phyloP scores from a whole-genome alignment of 2,113 vertebrate species.

The Sminthopsis crassicaudata region DNA sequence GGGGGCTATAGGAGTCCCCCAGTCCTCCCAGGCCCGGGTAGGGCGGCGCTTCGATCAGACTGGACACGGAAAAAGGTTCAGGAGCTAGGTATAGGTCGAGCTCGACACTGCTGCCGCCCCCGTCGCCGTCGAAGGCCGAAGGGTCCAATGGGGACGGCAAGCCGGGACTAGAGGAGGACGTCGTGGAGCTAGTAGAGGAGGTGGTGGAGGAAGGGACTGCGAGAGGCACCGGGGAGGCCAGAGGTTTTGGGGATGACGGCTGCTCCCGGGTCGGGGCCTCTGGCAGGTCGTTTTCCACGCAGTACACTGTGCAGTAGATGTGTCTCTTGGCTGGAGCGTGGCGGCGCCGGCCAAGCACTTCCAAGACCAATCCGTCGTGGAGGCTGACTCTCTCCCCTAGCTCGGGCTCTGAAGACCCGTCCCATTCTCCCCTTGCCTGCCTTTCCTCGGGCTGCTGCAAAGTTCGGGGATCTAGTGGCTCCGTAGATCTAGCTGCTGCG shows the following conservation, averaged over 20 bases:
- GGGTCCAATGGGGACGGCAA: conserved; percentile 59
- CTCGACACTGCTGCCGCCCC: conserved; percentile 76
- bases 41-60: conserved; percentile 85
- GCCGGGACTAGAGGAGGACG: conserved; percentile 55
- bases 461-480: conserved; percentile 57
- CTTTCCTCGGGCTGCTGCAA: conserved; percentile 48
- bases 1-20: conserved; percentile 80
- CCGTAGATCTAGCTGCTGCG: conserved; percentile 28
- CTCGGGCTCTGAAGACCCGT: conserved; percentile 23
- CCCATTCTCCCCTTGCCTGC: conserved; percentile 34
- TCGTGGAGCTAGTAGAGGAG: conserved; percentile 25
- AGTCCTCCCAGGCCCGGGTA: conserved; percentile 74
- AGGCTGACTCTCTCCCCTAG: background rate
- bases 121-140: conserved; percentile 67
- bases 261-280: conserved; percentile 39
- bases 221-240: conserved; percentile 30
- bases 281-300: conserved; percentile 85
- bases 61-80: conserved; percentile 85
- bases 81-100: conserved; percentile 83
- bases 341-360: conserved; percentile 56
- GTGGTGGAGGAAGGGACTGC: background rate
- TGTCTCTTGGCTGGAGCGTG: conserved; percentile 81
- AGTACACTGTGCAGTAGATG: conserved; percentile 92
- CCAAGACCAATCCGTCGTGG: conserved; percentile 51
- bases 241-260: conserved; percentile 16